phyloP scores from a whole-genome alignment of 2,888 invertebrate genomes.

The Pilophorus perplexus region DNA sequence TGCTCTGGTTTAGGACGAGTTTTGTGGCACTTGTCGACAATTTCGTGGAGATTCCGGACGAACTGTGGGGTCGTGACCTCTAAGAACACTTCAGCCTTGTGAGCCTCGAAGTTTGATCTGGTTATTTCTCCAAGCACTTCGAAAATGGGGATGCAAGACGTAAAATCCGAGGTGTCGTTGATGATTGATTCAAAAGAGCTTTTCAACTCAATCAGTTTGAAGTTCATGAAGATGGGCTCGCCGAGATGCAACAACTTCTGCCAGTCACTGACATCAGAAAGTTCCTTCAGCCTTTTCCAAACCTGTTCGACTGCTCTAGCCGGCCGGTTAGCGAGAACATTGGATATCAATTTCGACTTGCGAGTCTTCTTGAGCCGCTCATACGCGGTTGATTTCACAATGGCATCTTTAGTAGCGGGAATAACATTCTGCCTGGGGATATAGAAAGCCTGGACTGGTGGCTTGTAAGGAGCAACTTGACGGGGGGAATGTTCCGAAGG shows the following conservation, averaged over 20 bases:
- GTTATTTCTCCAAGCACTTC: slow-evolving; percentile 68
- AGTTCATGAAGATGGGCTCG: background rate
- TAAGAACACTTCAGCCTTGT: slow-evolving; percentile 16
- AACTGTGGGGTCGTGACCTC: slow-evolving; percentile 2
- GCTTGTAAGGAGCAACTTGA: too few relatives aligned
- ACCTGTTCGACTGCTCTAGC: background rate
- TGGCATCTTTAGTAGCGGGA: slow-evolving; percentile 4
- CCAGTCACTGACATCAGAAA: slow-evolving; percentile 50
- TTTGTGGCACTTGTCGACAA: background rate
- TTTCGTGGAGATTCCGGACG: background rate
- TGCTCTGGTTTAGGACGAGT: slow-evolving; percentile 50
- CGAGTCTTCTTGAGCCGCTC: background rate
- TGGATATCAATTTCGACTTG: background rate
- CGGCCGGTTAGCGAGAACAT: too few relatives aligned
- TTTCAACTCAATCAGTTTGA: slow-evolving; percentile 12
- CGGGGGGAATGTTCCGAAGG: too few relatives aligned
- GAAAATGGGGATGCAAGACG: slow-evolving; percentile 51
- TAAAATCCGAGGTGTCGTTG: background rate
- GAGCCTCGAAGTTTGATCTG: slow-evolving; percentile 62
- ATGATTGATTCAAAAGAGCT: background rate
- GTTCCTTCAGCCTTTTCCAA: background rate
- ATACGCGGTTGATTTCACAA: background rate
- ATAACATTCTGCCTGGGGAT: background rate
- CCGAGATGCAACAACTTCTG: background rate
- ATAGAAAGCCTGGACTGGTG: background rate